phyloP scores from a whole-genome alignment of 1,140 invertebrate species.

The Leptoteleia sp. region DNA sequence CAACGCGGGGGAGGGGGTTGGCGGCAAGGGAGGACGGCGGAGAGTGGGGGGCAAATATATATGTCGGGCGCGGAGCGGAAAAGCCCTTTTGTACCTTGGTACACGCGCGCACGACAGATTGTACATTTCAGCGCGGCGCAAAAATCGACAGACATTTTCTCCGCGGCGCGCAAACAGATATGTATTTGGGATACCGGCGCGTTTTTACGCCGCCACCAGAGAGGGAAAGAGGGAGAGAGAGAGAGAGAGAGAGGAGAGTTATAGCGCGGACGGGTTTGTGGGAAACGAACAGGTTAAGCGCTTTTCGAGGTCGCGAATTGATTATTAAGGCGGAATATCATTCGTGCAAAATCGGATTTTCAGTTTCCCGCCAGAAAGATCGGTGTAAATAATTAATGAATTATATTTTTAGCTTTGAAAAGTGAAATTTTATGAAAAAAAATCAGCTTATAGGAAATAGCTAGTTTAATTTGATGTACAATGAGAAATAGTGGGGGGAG shows the following conservation, averaged over 20 bases:
- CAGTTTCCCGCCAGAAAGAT: no score
- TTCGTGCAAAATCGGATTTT: no score
- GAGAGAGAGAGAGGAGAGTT: conserved; percentile 16
- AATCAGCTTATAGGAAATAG: no score
- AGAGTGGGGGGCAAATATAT: conserved; percentile 23
- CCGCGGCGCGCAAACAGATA: conserved; percentile 28
- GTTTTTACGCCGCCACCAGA: conserved; percentile 29
- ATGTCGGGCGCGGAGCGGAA: conserved; percentile 20
- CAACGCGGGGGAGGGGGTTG: no score
- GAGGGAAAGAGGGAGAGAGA: no score
- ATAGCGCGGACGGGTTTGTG: conserved; percentile 7
- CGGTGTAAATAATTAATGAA: no score
- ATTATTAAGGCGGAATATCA: conserved; percentile 26
- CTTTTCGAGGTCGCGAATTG: conserved; percentile 33
- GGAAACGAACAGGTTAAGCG: conserved; percentile 21
- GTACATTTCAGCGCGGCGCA: conserved; percentile 33
- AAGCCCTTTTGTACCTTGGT: conserved; percentile 35
- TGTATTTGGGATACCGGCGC: conserved; percentile 40
- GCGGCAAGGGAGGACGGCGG: no score
- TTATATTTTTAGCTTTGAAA: no score
- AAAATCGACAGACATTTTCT: conserved; percentile 57
- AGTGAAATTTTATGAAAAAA: no score
- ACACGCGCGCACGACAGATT: conserved; percentile 18
- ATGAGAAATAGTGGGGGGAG: no score
- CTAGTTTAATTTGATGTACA: no score